Percentiles rank a stretch among this genome's conserved stretches.
These are phyloP conservation scores for Hymenopus coronatus DNA, from an alignment of 2,888 invertebrate species.

Conservation along the genomic window DNA sequence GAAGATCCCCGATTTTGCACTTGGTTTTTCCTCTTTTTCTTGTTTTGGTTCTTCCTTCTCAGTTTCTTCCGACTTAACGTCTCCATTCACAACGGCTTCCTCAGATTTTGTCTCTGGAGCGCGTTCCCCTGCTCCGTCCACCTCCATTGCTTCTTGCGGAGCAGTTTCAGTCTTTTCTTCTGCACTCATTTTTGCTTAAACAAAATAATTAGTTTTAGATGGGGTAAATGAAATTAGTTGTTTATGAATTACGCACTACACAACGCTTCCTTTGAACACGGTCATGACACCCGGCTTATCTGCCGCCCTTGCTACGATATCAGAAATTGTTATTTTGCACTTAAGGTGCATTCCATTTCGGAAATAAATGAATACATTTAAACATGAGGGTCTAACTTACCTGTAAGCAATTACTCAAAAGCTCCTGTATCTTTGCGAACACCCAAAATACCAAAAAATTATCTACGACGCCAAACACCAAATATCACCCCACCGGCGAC, in stretches of 20 bases:
- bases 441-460: neutral
- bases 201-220: neutral
- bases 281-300: neutral
- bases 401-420: neutral
- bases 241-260: neutral
- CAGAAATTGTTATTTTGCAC: neutral
- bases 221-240: neutral
- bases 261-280: neutral
- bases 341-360: neutral
- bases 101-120: neutral
- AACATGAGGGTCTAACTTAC: neutral
- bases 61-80: neutral
- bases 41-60: neutral
- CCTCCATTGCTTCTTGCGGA: slow-evolving; percentile 27
- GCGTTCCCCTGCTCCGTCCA: slow-evolving; percentile 2
- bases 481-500: neutral
- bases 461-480: neutral
- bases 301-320: neutral
- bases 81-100: neutral
- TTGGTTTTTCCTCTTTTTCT: slow-evolving; percentile 6
- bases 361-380: neutral
- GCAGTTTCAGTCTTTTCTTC: neutral
- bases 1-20: slow-evolving; percentile 39
- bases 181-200: neutral
- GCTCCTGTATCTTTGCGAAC: neutral